phyloP scores from a whole-genome alignment of 1,140 invertebrate species.

The Drosophila nannoptera region DNA sequence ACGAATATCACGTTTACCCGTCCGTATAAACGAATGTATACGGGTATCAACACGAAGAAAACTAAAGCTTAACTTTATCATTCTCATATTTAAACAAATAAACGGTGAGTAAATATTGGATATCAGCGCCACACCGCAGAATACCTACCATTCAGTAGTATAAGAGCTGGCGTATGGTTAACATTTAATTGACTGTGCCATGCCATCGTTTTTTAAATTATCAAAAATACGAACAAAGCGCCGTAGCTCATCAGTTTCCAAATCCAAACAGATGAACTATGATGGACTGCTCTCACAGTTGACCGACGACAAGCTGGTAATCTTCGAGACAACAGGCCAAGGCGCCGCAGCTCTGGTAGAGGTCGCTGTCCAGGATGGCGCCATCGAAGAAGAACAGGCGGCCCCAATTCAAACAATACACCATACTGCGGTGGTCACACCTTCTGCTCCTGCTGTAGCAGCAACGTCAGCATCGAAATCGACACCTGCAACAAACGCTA shows the following conservation, averaged over 20 bases:
- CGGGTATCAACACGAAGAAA: constrained; percentile 42
- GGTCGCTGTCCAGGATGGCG: constrained; percentile 46
- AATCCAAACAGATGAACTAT: constrained; percentile 75
- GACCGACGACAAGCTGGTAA: constrained; percentile 71
- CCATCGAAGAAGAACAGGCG: constrained; percentile 73
- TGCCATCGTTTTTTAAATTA: constrained; percentile 62
- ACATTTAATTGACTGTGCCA: constrained; percentile 40
- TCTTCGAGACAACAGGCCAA: constrained; percentile 52
- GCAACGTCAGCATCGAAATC: constrained; percentile 35
- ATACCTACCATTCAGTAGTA: constrained; percentile 50
- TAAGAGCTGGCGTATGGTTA: constrained; percentile 47
- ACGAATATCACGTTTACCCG: neutral
- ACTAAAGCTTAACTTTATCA: constrained; percentile 65
- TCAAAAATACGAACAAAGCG: constrained; percentile 65
- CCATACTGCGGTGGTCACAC: constrained; percentile 31
- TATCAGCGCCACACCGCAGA: constrained; percentile 59
- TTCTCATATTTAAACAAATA: constrained; percentile 73
- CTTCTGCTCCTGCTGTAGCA: constrained; percentile 18
- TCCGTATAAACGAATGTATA: constrained; percentile 31
- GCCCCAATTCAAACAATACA: constrained; percentile 69
- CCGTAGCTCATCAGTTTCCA: constrained; percentile 46
- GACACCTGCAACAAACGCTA: constrained; percentile 38
- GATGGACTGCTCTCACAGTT: constrained; percentile 74
- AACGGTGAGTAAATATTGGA: constrained; percentile 74
- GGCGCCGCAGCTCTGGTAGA: constrained; percentile 21